Conservation (phyloP, 2,888 invertebrate species). For the Seladonia tumulorum region DNA sequence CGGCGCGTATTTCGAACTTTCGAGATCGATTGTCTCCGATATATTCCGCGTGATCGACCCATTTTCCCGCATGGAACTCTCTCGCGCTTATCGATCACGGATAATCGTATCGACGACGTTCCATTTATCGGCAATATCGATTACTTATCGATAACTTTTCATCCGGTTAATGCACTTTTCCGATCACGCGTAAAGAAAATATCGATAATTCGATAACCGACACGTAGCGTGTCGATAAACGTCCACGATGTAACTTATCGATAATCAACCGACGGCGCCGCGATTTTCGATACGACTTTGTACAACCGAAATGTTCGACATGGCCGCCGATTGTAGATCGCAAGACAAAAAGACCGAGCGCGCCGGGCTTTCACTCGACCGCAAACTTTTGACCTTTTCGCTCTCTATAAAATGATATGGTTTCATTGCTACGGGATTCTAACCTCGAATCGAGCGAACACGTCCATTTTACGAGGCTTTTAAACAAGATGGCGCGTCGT, state of each 20-base stretch:
- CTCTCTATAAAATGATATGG: neutral
- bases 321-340: neutral
- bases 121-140: neutral
- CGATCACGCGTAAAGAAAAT: neutral
- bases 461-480: slow-evolving; percentile 16
- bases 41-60: neutral
- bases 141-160: neutral
- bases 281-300: neutral
- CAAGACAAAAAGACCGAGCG: neutral
- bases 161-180: neutral
- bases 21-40: neutral
- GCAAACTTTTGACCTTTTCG: neutral
- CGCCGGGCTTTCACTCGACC: neutral
- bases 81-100: neutral
- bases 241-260: neutral
- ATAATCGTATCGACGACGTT: neutral
- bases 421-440: neutral
- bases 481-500: neutral
- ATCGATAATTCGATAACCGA: neutral
- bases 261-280: neutral
- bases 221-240: neutral
- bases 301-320: neutral
- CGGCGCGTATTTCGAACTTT: neutral
- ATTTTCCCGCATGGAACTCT: neutral
- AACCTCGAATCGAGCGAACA: neutral